Evolutionary conservation across 2,797 vertebrate species (phyloP), one percentile per base, ranked within the genome.

Genomic region (Propithecus deckenii): DNA sequence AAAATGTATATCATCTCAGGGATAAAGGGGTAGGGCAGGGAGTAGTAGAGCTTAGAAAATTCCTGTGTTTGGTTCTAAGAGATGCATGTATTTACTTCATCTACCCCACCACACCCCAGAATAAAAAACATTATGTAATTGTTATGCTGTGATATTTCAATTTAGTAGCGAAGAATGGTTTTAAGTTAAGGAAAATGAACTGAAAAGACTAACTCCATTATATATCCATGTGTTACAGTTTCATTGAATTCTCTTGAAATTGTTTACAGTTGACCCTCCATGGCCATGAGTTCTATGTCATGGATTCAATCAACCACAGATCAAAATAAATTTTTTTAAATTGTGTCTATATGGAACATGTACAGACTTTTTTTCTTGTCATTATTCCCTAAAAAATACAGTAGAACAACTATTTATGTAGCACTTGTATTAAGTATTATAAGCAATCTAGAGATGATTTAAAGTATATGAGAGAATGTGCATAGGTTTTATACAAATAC

Each of bases 51-150:
- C 5, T 57, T 13, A 4, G 28, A 20, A 35, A 81, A 86, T 63
- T 81, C 13, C 41, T 69, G 7, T 55, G 46, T 72, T 93, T 80
- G 48, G 28, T 92, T 90, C 75, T 35, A 10, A 90, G 67, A 71
- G 28, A 80, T 87, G 52, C n/a, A 32, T n/a, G 0, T 13, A 35
- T 81, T 74, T 35, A 55, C 52, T 85, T 72, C n/a, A 78, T 59
- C 71, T 84, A 63, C 50, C 6, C 50, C 14, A 80, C 50, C 7
- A 43, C 14, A 72, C 18, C 46, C 55, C 43, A 88, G 86, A 76
- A 86, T 72, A 55, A 92, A 93, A 96, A 94, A 61, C 81, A 74
- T 76, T 50, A 87, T 12, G 23, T 74, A 72, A 65, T 81, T 92
- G 28, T 81, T 95, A 50, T 10, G 13, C 74, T 69, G 75, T 89